Evolutionary conservation across 1,140 invertebrate species (phyloP).

Genomic region (Epicauta chinensis): DNA sequence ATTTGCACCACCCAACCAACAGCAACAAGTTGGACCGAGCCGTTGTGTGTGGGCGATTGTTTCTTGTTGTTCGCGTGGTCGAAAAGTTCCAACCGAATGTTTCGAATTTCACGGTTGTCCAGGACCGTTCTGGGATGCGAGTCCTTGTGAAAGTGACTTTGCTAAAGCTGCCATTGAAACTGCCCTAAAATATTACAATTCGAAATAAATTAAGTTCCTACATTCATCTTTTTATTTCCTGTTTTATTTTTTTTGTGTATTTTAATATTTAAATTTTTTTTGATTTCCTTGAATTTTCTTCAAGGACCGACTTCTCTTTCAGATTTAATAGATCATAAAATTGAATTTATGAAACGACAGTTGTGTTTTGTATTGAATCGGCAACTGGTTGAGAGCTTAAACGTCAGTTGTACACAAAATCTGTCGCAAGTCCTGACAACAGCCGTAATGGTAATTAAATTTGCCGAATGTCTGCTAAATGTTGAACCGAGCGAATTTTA

Average conservation of each 20-base stretch:
- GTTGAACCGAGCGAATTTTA: slow-evolving; percentile 9
- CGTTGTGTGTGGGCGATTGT: slow-evolving; percentile 61
- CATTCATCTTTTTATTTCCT: background rate
- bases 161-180: slow-evolving; percentile 46
- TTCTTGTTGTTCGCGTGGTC: slow-evolving; percentile 53
- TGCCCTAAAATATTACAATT: slow-evolving; percentile 36
- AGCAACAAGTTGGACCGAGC: slow-evolving; percentile 9
- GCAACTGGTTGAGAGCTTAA: slow-evolving; percentile 5
- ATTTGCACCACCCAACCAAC: background rate
- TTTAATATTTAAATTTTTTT: too few relatives aligned
- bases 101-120: slow-evolving; percentile 60
- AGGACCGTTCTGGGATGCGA: slow-evolving; percentile 54
- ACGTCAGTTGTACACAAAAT: slow-evolving; percentile 4
- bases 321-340: too few relatives aligned
- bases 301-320: too few relatives aligned
- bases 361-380: too few relatives aligned
- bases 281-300: too few relatives aligned
- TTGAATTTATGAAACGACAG: too few relatives aligned
- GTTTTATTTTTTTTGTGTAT: too few relatives aligned
- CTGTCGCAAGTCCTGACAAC: slow-evolving; percentile 21
- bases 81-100: slow-evolving; percentile 48
- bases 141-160: slow-evolving; percentile 52
- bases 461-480: slow-evolving; percentile 18
- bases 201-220: background rate
- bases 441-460: slow-evolving; percentile 23